Evolutionary conservation across 2,797 vertebrate genomes (phyloP), one percentile per base, ranked within the genome.

Genomic region (Macroramphosus scolopax): DNA sequence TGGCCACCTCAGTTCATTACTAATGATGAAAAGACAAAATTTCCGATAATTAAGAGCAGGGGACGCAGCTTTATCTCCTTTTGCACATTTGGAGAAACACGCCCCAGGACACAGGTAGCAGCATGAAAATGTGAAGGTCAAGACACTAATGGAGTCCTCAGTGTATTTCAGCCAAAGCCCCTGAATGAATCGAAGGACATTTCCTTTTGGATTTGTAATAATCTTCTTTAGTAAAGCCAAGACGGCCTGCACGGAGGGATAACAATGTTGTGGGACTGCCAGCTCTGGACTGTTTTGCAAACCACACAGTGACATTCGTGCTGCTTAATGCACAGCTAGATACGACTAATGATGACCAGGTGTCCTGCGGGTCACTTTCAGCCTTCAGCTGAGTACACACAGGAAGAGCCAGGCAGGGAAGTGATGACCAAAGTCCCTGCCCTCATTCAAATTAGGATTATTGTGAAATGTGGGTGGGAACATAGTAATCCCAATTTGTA

Each of bases 201-300:
- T 75, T 78, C 66, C 53, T 50, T 20, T 53, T 70, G 53, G 68
- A 72, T 50, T 67, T n/a, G 55, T 0, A n/a, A 22, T 78, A 80
- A 83, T 76, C 77, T 70, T 31, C 68, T 80, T 75, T 53, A 43
- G 58, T 40, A 53, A 81, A 70, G 58, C 58, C 55, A 70, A 70
- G 38, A 42, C 44, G 44, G 60, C 43, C 51, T 60, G 42, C 46
- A 69, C 68, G 73, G 52, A 60, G 37, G 61, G 63, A 56, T 42
- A 65, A 39, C 50, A 25, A 33, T 45, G 51, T 35, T 17, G 18
- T 26, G 8, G 18, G 24, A 50, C 34, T 57, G 57, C 44, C 36
- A 63, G 51, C 2, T 15, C 30, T 49, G 16, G 36, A 35, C 46
- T 8, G 48, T 46, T 66, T 42, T 54, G 30, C 35, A 33, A 15